A percentile compares a stretch with the other conserved stretches of the same genome.
These are phyloP conservation scores for Acanthurus tractus DNA, from an alignment of 2,797 vertebrate genomes.

Conservation along the genomic window DNA sequence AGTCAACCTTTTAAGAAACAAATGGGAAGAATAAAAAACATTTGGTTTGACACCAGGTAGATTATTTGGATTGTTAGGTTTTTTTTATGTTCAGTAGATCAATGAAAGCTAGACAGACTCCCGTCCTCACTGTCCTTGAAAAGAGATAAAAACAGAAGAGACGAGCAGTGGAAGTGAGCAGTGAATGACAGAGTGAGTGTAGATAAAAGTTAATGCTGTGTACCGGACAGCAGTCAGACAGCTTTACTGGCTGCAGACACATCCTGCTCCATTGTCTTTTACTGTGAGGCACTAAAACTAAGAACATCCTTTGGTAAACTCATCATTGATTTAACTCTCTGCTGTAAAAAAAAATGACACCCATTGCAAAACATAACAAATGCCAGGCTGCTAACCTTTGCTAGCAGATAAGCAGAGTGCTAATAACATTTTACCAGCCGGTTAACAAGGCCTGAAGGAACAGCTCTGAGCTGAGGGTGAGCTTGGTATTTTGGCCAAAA, in stretches of 20 bases:
- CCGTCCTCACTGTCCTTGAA: background rate
- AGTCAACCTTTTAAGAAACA: background rate
- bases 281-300: constrained; percentile 12
- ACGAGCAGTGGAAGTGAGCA: background rate
- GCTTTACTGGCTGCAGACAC: constrained; percentile 17
- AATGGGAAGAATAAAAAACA: background rate
- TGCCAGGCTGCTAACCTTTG: background rate
- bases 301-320: background rate
- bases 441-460: background rate
- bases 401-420: background rate
- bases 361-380: background rate
- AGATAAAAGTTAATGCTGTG: constrained; percentile 18
- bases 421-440: background rate
- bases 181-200: background rate
- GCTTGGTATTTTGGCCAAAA: background rate
- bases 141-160: background rate
- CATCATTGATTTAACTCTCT: background rate
- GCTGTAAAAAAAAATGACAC: background rate
- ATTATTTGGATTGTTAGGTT: background rate
- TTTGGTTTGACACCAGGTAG: background rate
- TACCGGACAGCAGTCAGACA: background rate
- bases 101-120: background rate
- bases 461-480: background rate
- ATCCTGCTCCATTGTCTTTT: constrained; percentile 23
- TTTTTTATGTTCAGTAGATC: background rate